Base-by-base conservation (phyloP, 2,113 vertebrate genomes). In the Anas platyrhynchos region DNA sequence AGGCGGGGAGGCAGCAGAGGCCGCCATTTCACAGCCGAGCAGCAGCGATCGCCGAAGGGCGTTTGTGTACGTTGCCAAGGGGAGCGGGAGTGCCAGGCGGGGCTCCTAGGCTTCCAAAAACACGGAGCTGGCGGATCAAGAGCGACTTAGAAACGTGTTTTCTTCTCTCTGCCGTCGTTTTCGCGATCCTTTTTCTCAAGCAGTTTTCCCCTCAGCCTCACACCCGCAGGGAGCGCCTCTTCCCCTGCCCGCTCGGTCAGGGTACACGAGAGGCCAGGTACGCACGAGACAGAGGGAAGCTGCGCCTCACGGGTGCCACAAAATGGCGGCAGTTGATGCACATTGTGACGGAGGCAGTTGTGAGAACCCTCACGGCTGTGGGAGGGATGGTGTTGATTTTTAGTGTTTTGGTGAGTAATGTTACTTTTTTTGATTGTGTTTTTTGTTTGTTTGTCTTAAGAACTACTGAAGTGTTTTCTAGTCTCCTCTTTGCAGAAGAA, bases 1-100 rank as follows among this genome's bases (percentile, higher is more conserved):
- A 9, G 7, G 9, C 25, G 15, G 38, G 10, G 38, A 11, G 29
- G 52, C 31, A 16, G 31, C 13, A 1, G 3, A 5, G 20, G 22
- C 17, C 0, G 36, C 54, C 44, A 59, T 66, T 46, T 55, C 16
- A 46, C 23, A 17, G 32, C 16, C 0, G 0, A 23, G 17, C 7
- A 2, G 41, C 2, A 1, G 11, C 0, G 1, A 6, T 17, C 2
- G 0, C 1, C 1, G 31, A 11, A 4, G 16, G 44, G 32, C 4
- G 1, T 17, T 26, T 4, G 58, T 0, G 0, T 11, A 26, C 0
- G 1, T 23, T 0, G 2, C 43, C 9, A 6, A 41, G 25, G n/a
- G 11, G 6, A 63, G 26, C 0, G 1, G 15, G n/a, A n/a, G n/a
- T n/a, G n/a, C n/a, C n/a, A n/a, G n/a, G n/a, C n/a, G n/a, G 10